Percentiles rank a stretch among this genome's conserved stretches.
Conservation (phyloP, 2,113 vertebrate species). For the Mellivora capensis region DNA sequence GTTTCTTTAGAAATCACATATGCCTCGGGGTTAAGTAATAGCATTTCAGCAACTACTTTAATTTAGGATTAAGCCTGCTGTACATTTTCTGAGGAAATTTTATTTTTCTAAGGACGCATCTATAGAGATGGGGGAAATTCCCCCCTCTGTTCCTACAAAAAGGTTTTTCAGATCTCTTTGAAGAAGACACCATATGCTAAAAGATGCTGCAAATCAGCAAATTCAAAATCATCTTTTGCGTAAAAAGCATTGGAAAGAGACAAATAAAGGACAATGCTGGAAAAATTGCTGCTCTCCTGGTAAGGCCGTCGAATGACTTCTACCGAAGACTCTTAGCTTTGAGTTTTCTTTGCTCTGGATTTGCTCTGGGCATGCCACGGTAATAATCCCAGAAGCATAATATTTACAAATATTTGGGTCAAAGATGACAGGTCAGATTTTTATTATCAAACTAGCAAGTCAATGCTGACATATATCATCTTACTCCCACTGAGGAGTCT, state of each 20-base stretch:
- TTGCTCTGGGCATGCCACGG: constrained; percentile 26
- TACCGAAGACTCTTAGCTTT: neutral
- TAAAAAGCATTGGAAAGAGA: constrained; percentile 44
- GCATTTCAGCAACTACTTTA: constrained; percentile 66
- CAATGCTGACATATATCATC: neutral
- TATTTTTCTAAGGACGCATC: constrained; percentile 39
- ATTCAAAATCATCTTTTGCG: constrained; percentile 50
- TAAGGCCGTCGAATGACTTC: constrained; percentile 35
- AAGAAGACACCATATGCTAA: neutral
- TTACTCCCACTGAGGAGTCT: neutral
- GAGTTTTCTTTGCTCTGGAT: constrained; percentile 3
- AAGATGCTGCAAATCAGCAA: constrained; percentile 65
- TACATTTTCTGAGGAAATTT: constrained; percentile 45
- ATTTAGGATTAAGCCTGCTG: constrained; percentile 68
- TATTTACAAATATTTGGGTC: constrained; percentile 71
- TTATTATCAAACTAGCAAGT: constrained; percentile 57
- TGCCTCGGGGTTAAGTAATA: constrained; percentile 61
- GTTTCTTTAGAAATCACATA: constrained; percentile 73
- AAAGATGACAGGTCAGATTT: constrained; percentile 70
- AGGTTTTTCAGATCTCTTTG: constrained; percentile 12
- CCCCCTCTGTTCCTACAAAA: constrained; percentile 20
- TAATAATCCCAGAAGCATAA: constrained; percentile 56
- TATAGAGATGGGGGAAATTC: neutral
- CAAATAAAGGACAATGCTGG: constrained; percentile 52
- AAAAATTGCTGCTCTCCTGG: constrained; percentile 52